Percentiles rank a stretch among this genome's conserved stretches.
These are phyloP conservation scores for Labroides dimidiatus DNA, from an alignment of 2,797 vertebrate species.

Conservation along the genomic window DNA sequence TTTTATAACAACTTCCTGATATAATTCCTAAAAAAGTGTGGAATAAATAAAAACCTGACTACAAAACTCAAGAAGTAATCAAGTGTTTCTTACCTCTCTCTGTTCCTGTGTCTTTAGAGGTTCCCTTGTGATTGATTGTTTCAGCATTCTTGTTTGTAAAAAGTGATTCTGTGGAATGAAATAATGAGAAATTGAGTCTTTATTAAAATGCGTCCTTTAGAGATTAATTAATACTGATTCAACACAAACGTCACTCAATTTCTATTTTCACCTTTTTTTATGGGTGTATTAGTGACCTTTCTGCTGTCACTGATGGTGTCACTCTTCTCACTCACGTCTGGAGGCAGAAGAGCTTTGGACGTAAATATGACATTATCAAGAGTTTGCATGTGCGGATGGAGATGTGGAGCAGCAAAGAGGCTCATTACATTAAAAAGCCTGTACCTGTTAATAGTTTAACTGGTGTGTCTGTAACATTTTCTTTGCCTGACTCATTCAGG, in stretches of 20 bases:
- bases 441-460: slow-evolving; percentile 25
- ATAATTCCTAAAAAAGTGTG: neutral
- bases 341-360: neutral
- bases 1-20: neutral
- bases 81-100: too few relatives aligned
- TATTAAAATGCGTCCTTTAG: neutral
- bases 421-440: neutral
- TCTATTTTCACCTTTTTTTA: slow-evolving; percentile 40
- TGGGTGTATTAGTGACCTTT: neutral
- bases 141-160: too few relatives aligned
- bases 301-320: neutral
- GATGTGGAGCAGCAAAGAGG: neutral
- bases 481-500: slow-evolving; percentile 14
- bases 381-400: too few relatives aligned
- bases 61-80: too few relatives aligned
- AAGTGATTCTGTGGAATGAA: too few relatives aligned
- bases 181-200: neutral
- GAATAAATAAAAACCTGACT: neutral
- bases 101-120: too few relatives aligned
- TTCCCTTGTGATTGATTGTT: too few relatives aligned
- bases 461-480: slow-evolving; percentile 36
- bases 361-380: neutral
- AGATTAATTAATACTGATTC: neutral
- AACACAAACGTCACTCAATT: too few relatives aligned
- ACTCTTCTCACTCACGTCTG: neutral